These are phyloP conservation scores for Andrena bucephala DNA, from an alignment of 2,888 invertebrate species.

Conservation along the genomic window DNA sequence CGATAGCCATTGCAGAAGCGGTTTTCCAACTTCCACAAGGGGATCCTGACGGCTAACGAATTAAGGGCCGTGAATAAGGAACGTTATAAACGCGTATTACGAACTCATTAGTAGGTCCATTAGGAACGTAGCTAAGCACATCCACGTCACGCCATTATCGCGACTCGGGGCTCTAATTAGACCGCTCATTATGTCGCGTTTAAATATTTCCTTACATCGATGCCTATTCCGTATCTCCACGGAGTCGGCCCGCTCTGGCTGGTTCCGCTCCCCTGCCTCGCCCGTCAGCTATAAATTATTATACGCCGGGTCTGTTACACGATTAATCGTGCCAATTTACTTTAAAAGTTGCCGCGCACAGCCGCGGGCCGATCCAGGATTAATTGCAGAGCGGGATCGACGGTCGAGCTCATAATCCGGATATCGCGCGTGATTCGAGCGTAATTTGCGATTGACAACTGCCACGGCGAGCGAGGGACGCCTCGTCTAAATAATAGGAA, in stretches of 20 bases:
- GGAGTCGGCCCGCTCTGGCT: conserved; percentile 3
- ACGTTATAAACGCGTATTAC: conserved; percentile 63
- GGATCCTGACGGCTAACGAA: neutral
- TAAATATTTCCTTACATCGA: conserved; percentile 67
- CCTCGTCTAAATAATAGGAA: conserved; percentile 61
- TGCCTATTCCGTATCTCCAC: conserved; percentile 34
- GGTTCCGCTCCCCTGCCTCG: conserved; percentile 24
- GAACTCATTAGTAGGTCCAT: conserved; percentile 66
- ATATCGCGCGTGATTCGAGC: conserved; percentile 46
- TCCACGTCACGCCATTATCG: conserved; percentile 60
- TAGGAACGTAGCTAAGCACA: conserved; percentile 63
- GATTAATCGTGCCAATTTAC: conserved; percentile 56
- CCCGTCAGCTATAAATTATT: neutral
- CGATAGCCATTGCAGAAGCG: conserved; percentile 36
- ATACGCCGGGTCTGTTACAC: conserved; percentile 22
- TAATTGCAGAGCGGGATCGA: conserved; percentile 53
- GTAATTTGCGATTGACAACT: conserved; percentile 63
- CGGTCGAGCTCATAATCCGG: conserved; percentile 55
- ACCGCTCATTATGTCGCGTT: conserved; percentile 63
- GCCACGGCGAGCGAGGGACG: conserved; percentile 42
- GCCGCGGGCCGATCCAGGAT: conserved; percentile 35
- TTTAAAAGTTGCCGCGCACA: conserved; percentile 41
- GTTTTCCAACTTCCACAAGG: conserved; percentile 27
- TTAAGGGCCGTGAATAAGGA: conserved; percentile 45
- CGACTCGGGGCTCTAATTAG: conserved; percentile 63